Base-by-base conservation (phyloP, 2,113 vertebrate genomes). In the Chaetodon auriga region DNA sequence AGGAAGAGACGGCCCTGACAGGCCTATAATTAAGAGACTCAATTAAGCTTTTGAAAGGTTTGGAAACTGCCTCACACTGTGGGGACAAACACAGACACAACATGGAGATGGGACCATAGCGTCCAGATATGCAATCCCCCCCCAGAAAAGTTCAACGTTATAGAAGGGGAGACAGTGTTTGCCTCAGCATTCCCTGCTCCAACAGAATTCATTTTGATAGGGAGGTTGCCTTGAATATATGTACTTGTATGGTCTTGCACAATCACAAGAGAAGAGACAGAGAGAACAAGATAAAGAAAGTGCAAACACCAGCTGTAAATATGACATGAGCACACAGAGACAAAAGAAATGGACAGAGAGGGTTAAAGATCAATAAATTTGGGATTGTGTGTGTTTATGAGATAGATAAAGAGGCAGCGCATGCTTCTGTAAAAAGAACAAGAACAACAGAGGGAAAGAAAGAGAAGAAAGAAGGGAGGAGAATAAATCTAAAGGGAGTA, bases 21-120 rank as follows among this genome's bases (percentile, higher is more conserved):
- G 92, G 87, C 78, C 94, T 95, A 93, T 96, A 94, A 95, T 95
- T 96, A 95, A 90, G 83, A 92, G 94, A 91, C 92, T 95, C 90
- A 92, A 95, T 95, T 94, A 95, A 93, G 93, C 94, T 93, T 91
- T 92, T 91, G 85, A 93, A 89, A 92, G 88, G 91, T 92, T 91
- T 87, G 89, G 88, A 92, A 90, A 91, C 72, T 71, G 81, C 76
- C 84, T 86, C 70, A 83, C 81, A 75, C 86, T 77, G 46, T 58
- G 19, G 76, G 81, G 78, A 80, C 83, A 85, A 70, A 78, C 80
- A 74, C 23, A 86, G 43, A 69, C 61, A 68, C 51, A 78, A 87
- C 72, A 80, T 64, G 9, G 57, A 84, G 36, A 74, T 77, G 68
- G 38, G 19, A 68, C 49, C 75, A 46, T 21, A 58, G 49, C 72